Base-by-base conservation (phyloP, 2,797 vertebrate species). In the Cheirogaleus major region DNA sequence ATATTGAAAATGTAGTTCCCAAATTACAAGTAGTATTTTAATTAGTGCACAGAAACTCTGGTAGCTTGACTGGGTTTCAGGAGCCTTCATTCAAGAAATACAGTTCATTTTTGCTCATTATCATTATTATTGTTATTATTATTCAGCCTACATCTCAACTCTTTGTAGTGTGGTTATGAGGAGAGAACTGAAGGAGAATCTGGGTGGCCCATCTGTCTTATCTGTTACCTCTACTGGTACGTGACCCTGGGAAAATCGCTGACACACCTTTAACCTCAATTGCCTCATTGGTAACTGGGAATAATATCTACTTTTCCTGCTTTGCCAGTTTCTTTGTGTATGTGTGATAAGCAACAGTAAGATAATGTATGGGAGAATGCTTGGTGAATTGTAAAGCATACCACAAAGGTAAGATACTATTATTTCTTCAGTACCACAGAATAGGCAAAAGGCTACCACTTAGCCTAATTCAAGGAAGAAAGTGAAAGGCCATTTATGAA, bases 1-100 rank as follows among this genome's bases (percentile, higher is more conserved):
- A 81, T 38, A 57, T 52, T 70, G 32, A 80, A 93, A 89, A 79
- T 32, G 18, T 63, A 10, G 67, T 84, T 91, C 81, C n/a, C 45
- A 76, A 84, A 65, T 94, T 75, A 72, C 14, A 65, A 88, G 52
- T 55, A 87, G 35, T 86, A 78, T 80, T 91, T 93, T 63, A 43
- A 35, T 69, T 78, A 87, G 32, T 73, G 14, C 27, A 69, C 25
- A 87, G 91, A 87, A 90, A 84, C 63, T 89, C 45, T 73, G 55
- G 38, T 78, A 82, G 50, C 41, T 83, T 80, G 45, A 45, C 52
- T 81, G 7, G 59, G 5, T 57, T 90, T 41, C 30, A 61, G 22
- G 14, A 79, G 7, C 75, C 35, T 90, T 89, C 63, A 78, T 63
- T 89, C 18, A 84, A 84, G 38, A 87, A 75, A 57, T 80, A 70